Evolutionary conservation across 1,140 invertebrate species (phyloP).

Genomic region (Neelides sp.): DNA sequence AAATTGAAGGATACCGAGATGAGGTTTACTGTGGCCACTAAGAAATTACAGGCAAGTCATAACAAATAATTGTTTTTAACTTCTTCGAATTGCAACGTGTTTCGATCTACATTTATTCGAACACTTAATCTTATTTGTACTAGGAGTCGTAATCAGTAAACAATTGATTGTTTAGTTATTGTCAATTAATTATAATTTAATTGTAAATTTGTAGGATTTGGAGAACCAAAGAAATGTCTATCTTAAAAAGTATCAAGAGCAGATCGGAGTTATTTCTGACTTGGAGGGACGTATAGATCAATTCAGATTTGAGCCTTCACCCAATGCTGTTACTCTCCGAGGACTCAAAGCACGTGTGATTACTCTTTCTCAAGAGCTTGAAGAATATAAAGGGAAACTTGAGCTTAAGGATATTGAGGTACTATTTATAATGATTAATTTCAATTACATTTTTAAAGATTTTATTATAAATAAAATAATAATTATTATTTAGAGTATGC

Average conservation of each 20-base stretch:
- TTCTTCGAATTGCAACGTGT: not conserved
- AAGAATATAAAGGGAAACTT: conserved; percentile 16
- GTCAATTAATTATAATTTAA: not conserved
- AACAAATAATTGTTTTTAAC: not conserved
- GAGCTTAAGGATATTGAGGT: conserved; percentile 8
- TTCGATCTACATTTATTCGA: too few relatives aligned
- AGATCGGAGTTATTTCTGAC: conserved; percentile 5
- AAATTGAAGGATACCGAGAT: conserved; percentile 22
- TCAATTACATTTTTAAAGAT: too few relatives aligned
- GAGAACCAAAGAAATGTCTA: conserved; percentile 13
- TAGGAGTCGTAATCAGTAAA: too few relatives aligned
- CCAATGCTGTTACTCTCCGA: conserved; percentile 13
- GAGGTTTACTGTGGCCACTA: not conserved
- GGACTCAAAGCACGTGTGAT: conserved; percentile 10
- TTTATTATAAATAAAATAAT: too few relatives aligned
- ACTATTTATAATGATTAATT: too few relatives aligned
- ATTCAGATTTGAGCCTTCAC: conserved; percentile 23
- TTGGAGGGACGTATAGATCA: conserved; percentile 22
- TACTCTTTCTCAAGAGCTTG: conserved; percentile 9
- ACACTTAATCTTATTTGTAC: too few relatives aligned
- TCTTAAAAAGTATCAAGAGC: conserved; percentile 16
- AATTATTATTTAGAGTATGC: too few relatives aligned
- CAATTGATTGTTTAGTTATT: too few relatives aligned
- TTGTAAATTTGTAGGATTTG: conserved; percentile 10
- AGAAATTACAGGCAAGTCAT: conserved; percentile 11